Base-by-base conservation (phyloP, 2,888 invertebrate genomes). In the Boloria euphrosyne region DNA sequence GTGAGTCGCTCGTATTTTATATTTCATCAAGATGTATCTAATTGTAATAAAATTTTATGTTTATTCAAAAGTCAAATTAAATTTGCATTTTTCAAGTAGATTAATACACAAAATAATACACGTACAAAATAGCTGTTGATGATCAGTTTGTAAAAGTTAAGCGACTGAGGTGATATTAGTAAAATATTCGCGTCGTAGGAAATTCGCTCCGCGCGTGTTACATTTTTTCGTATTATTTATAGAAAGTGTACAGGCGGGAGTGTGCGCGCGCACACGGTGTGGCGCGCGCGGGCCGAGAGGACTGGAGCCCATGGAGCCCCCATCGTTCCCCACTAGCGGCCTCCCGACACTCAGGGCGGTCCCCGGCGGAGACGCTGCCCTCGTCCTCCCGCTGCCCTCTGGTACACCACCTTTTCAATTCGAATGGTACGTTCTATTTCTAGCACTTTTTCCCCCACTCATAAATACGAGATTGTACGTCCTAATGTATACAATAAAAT, bases 171-270 rank as follows among this genome's bases (percentile, higher is more conserved):
- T 80, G 76, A 82, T 74, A 81, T 86, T 84, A 83, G 89, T 87
- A 78, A 89, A 89, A 89, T 88, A 86, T 89, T 86, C 84, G 88
- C 86, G 76, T 81, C 83, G 80, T 81, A 84, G 83, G 80, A 82
- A 84, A 82, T 85, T 83, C 79, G 79, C 79, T 74, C 78, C 77
- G 81, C 80, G 85, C 80, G 83, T 82, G 86, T 84, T 80, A 86
- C 86, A 90, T 90, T 87, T 90, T 90, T 90, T 82, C 78, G 86
- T 84, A 86, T 86, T 92, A 92, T 92, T 91, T 90, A 86, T 92
- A 91, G 91, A 88, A 88, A 90, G 89, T 86, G 84, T 89, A 87
- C 86, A 82, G 80, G 79, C 84, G 85, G 81, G 81, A 80, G 80
- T 78, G 78, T 76, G 76, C 75, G 78, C 76, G 80, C 85, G 87